Evolutionary conservation across 2,797 vertebrate species (phyloP), one percentile per base, ranked within the genome.

Genomic region (Nannoperca australis): DNA sequence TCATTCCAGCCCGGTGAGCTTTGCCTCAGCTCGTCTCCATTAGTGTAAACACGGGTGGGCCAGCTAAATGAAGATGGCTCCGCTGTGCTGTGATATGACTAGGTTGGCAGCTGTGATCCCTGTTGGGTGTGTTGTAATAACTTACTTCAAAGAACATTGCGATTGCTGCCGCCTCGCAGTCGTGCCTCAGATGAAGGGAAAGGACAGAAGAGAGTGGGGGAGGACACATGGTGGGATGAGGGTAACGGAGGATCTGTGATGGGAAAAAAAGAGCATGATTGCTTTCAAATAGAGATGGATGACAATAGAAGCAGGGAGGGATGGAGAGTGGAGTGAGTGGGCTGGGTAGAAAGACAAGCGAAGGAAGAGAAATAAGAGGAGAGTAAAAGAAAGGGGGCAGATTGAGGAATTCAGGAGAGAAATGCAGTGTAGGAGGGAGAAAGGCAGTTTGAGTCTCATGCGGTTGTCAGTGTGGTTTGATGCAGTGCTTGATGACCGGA

Each of bases 81-180:
- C 30, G 55, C 36, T 70, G 70, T 22, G 20, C 75, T 66, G 62
- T 49, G 77, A 76, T 73, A 53, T 47, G 69, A 67, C 78, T 24
- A 34, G 42, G 47, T 36, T 62, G 79, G 79, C 73, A 75, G 78
- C 79, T 67, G 63, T 69, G 78, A 70, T 83, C 84, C 82, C 78
- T 49, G 22, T 49, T 44, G 67, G 67, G 50, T 44, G 30, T 27
- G 73, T 71, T 83, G 75, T 83, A 73, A 76, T 78, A 89, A 88
- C 70, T 85, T 67, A 85, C 78, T 80, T 73, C 68, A 80, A 83
- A 91, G 87, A 68, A 67, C 59, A 47, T 3, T 32, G 78, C 71
- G 81, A 83, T 72, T 68, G 67, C 70, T 30, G 83, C 79, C 20
- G 72, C 70, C 73, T 72, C 70, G 17, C 73, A 53, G 77, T 59